These are phyloP conservation scores for Silurus meridionalis DNA, from an alignment of 2,113 vertebrate genomes.

Conservation along the genomic window DNA sequence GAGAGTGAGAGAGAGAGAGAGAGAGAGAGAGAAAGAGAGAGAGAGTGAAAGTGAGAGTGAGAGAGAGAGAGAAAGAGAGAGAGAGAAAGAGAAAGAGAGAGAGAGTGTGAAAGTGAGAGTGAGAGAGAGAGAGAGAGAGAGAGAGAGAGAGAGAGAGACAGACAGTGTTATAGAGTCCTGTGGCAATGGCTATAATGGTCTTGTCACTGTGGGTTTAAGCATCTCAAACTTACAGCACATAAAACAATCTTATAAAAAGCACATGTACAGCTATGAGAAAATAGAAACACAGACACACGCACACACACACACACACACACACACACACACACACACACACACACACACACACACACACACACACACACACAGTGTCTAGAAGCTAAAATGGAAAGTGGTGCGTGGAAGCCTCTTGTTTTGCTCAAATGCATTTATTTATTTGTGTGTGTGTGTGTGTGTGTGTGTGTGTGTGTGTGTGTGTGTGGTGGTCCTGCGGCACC, in stretches of 20 bases:
- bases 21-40: slow-evolving; percentile 35
- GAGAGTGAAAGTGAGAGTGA: no score
- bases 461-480: no score
- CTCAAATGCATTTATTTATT: slow-evolving; percentile 38
- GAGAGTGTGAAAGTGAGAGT: background rate
- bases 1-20: slow-evolving; percentile 25
- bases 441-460: no score
- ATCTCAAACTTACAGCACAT: slow-evolving; percentile 15
- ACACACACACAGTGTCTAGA: background rate
- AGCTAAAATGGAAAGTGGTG: slow-evolving; percentile 30
- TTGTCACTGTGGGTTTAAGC: slow-evolving; percentile 45
- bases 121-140: slow-evolving; percentile 35
- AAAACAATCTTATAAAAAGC: slow-evolving; percentile 33
- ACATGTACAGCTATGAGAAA: background rate
- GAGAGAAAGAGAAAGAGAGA: slow-evolving; percentile 36
- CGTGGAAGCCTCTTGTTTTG: slow-evolving; percentile 45
- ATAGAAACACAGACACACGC: background rate
- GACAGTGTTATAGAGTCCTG: slow-evolving; percentile 48
- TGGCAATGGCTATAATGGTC: slow-evolving; percentile 44
- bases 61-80: slow-evolving; percentile 37
- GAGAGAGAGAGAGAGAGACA: slow-evolving; percentile 37
- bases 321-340: background rate
- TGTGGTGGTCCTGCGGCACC: slow-evolving; percentile 35
- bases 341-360: no score
- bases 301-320: slow-evolving; percentile 8